Base-by-base conservation (phyloP, 2,888 invertebrate species). In the Lycophotia porphyrea region DNA sequence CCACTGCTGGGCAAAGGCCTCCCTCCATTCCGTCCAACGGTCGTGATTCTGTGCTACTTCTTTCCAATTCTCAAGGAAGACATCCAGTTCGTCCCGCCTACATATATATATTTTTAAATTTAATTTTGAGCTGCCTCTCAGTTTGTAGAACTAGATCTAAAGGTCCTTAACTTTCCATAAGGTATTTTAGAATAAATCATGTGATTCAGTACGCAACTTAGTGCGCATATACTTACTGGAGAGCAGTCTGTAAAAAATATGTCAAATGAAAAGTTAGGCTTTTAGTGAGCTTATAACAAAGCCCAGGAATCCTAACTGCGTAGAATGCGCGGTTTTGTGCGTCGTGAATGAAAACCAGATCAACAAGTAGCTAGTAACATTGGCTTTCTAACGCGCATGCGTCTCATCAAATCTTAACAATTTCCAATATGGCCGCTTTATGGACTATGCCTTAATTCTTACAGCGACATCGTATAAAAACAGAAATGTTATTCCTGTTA, bases 301-400 rank as follows among this genome's bases (percentile, higher is more conserved):
- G 85, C 84, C 82, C 63, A 79, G 76, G 76, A 81, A 71, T 76
- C n/a, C 83, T 88, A 90, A 92, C 90, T 93, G 92, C 93, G 94
- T 93, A 93, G 91, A 91, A 90, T 94, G 95, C 95, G 94, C 94
- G 92, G 88, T 85, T 81, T 83, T 81, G 83, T 93, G 92, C 93
- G 94, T 93, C 85, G 91, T 96, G 95, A 96, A 96, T 96, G 96
- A 93, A 95, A 92, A 87, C 81, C 88, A 87, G 92, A 91, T 95
- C 96, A 96, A 96, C 96, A 96, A 96, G 96, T 96, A 94, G 93
- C 88, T 88, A 87, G 90, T 91, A 89, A 86, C 76, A 85, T 88
- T 81, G 85, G 84, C 82, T 85, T 79, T 74, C 72, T 64, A 74
- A 69, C 80, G 91, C 95, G 94, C 95, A 93, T 92, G 94, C 93